phyloP scores from a whole-genome alignment of 2,888 invertebrate species.

The Xestobium rufovillosum region DNA sequence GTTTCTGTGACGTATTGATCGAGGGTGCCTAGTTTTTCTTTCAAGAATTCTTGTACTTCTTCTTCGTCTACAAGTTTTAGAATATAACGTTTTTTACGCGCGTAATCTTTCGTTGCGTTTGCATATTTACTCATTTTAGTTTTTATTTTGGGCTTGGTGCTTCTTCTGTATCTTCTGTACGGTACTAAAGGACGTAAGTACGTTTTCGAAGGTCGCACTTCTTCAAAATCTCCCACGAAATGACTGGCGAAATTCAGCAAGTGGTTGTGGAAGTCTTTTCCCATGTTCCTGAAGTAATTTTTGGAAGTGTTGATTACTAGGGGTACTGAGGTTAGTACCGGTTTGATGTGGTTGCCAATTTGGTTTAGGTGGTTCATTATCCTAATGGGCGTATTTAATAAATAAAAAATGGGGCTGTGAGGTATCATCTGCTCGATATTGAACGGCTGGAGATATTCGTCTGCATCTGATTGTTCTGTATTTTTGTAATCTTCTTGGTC shows the following conservation, averaged over 20 bases:
- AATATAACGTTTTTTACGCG: constrained; percentile 30
- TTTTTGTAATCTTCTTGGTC: constrained; percentile 4
- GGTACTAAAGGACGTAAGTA: constrained; percentile 11
- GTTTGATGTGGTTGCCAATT: constrained; percentile 29
- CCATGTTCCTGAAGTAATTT: constrained; percentile 33
- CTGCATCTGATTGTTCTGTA: neutral
- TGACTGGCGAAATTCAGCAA: constrained; percentile 33
- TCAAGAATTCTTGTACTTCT: constrained; percentile 32
- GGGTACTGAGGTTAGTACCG: constrained; percentile 34
- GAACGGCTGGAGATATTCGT: constrained; percentile 15
- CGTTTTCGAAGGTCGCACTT: constrained; percentile 9
- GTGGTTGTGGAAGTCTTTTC: constrained; percentile 33
- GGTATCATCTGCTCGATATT: constrained; percentile 20
- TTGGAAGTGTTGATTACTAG: constrained; percentile 32
- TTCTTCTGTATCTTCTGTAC: constrained; percentile 21
- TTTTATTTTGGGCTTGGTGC: constrained; percentile 4
- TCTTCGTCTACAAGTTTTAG: constrained; percentile 35
- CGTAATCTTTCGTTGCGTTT: neutral
- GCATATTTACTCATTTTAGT: constrained; percentile 10
- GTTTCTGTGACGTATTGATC: constrained; percentile 1
- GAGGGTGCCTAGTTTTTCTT: constrained; percentile 30
- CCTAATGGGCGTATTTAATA: constrained; percentile 35
- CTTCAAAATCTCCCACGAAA: constrained; percentile 33
- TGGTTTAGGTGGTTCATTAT: constrained; percentile 32
- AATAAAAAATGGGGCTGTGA: constrained; percentile 31